A percentile compares a stretch with the other conserved stretches of the same genome.
Conservation (phyloP, 2,797 vertebrate species). For the Tiaroga cobitis region DNA sequence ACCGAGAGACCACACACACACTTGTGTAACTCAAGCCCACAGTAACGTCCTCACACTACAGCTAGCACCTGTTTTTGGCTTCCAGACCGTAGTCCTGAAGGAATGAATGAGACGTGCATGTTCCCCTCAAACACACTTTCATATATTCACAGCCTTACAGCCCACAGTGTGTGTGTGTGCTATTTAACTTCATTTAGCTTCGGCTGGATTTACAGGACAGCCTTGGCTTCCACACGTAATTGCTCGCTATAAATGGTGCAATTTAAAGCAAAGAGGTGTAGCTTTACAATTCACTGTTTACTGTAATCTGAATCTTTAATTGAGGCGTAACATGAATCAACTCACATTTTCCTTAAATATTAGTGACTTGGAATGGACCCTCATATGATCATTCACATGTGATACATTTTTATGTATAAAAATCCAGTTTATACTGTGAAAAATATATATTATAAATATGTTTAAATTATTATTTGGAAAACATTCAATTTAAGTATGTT, state of each 20-base stretch:
- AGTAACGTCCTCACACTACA: constrained; percentile 33
- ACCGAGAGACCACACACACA: constrained; percentile 25
- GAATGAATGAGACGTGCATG: constrained; percentile 18
- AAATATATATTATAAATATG: no score
- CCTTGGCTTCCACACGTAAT: neutral
- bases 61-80: constrained; percentile 64
- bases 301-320: neutral
- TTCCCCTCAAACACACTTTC: constrained; percentile 7
- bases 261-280: constrained; percentile 23
- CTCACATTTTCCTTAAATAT: no score
- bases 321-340: constrained; percentile 23
- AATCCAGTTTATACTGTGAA: no score
- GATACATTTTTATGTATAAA: no score
- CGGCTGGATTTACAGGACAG: neutral
- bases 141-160: neutral
- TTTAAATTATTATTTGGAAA: no score
- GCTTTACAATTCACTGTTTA: constrained; percentile 21
- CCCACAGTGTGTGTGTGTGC: neutral
- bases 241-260: constrained; percentile 20
- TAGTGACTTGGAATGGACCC: no score
- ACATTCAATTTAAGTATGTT: no score
- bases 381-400: no score
- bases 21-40: constrained; percentile 48
- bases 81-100: constrained; percentile 56
- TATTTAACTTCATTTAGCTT: neutral